Base-by-base conservation (phyloP, 2,888 invertebrate genomes). In the Dryomyza anilis region DNA sequence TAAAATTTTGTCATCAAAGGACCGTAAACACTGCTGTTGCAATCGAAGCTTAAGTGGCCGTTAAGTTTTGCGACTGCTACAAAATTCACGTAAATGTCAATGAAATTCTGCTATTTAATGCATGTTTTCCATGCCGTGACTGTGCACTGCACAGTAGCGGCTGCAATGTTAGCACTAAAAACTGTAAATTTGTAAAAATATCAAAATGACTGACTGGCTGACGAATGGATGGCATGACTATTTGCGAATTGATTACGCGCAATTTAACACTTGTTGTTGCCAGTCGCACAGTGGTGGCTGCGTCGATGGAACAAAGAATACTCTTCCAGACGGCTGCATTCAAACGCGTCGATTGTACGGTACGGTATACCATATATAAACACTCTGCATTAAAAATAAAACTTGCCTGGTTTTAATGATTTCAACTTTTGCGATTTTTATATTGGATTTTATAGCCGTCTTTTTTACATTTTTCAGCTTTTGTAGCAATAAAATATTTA, bases 401-500 rank as follows among this genome's bases (percentile, higher is more conserved):
- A n/a, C n/a, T n/a, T n/a, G n/a, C n/a, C n/a, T n/a, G n/a, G n/a
- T n/a, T n/a, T n/a, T n/a, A n/a, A n/a, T n/a, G n/a, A n/a, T n/a
- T n/a, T n/a, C n/a, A n/a, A n/a, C n/a, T n/a, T n/a, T n/a, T n/a
- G n/a, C n/a, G n/a, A n/a, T n/a, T n/a, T n/a, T n/a, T n/a, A n/a
- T n/a, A n/a, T n/a, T n/a, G n/a, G n/a, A n/a, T n/a, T n/a, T n/a
- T n/a, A n/a, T n/a, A n/a, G n/a, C n/a, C n/a, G n/a, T n/a, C n/a
- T n/a, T n/a, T n/a, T n/a, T n/a, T n/a, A n/a, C n/a, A n/a, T n/a
- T n/a, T n/a, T n/a, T 4, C 16, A 48, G 48, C 25, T 48, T 14
- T 48, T 48, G 23, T 48, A 36, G 33, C 55, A 21, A 55, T 55
- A 33, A 55, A 55, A 55, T 55, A 55, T 55, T 55, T 55, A 55